Conservation (phyloP, 30 jellyfish, hydroid and myxozoan genomes). For the Aurelia sp. region DNA sequence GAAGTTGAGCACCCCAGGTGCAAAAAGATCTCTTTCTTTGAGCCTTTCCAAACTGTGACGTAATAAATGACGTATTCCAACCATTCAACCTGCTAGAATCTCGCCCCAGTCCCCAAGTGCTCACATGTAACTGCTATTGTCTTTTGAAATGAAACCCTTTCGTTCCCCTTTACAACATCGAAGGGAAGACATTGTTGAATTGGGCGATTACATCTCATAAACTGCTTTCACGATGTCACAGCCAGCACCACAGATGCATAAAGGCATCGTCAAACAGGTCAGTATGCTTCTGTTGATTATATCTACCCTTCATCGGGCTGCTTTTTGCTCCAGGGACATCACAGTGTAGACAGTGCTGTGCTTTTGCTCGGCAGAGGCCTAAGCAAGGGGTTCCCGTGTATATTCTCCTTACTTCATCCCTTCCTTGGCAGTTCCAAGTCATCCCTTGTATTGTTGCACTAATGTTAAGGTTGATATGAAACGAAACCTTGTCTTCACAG, state of each 20-base stretch:
- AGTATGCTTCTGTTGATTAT: neutral
- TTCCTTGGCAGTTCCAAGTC: too few relatives aligned
- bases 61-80: conserved; percentile 1
- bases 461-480: too few relatives aligned
- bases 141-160: conserved; percentile 60
- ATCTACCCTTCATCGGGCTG: too few relatives aligned
- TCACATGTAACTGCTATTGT: conserved; percentile 67
- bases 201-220: neutral
- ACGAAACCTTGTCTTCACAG: too few relatives aligned
- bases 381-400: too few relatives aligned
- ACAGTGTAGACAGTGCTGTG: too few relatives aligned
- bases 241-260: conserved; percentile 81
- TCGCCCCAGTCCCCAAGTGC: conserved; percentile 52
- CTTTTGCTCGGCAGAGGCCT: too few relatives aligned
- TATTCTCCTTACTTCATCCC: too few relatives aligned
- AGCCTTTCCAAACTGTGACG: neutral
- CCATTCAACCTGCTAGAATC: conserved; percentile 9
- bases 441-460: too few relatives aligned
- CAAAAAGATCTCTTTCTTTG: too few relatives aligned
- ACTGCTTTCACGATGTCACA: conserved; percentile 72
- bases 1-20: too few relatives aligned
- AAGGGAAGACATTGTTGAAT: conserved; percentile 1
- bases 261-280: conserved; percentile 96
- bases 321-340: too few relatives aligned
- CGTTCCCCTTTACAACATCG: conserved; percentile 10